Evolutionary conservation across 2,797 vertebrate genomes (phyloP), one percentile per base, ranked within the genome.

Genomic region (Morus bassanus): DNA sequence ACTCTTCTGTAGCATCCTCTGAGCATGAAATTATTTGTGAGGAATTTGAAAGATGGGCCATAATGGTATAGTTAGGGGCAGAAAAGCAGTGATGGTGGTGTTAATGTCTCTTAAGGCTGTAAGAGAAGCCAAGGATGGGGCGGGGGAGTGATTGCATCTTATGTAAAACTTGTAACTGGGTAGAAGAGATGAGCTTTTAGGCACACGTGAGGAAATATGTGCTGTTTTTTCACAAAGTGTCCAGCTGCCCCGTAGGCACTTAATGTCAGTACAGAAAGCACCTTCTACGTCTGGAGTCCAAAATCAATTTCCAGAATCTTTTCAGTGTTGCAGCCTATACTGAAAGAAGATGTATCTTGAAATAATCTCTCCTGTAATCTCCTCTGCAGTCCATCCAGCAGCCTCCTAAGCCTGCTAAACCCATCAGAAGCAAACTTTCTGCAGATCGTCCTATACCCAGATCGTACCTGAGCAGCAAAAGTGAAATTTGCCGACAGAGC

Each of bases 351-450:
- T 0, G 0, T 63, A 15, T 65, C 67, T 65, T 92, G 54, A 79
- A 89, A 79, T 82, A 87, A 50, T 72, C 33, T 94, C 53, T 72
- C 9, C 45, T 53, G 73, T 77, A 88, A 81, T 81, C 80, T 78
- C 22, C 35, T 90, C 35, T 84, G 6, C 31, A 37, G 48, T 73
- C 67, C 27, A 89, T 94, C 45, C n/a, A 82, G 10, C 46, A 87
- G 41, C 63, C 23, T 92, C 48, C 54, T 84, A 65, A 84, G 69
- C 33, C 65, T 81, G 50, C 53, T 88, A 27, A 94, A 78, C 84
- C 86, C 35, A 54, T 17, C 51, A 46, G 61, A 84, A 90, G 30
- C 48, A 48, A 78, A 78, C n/a, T 87, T 86, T 24, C 37, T 84
- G 28, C 37, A 78, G 61, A 39, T 53, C 11, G 30, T 77, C 50